phyloP scores from a whole-genome alignment of 64 coral and sea anemone genomes.

The Hydrozoanthus tunicans region DNA sequence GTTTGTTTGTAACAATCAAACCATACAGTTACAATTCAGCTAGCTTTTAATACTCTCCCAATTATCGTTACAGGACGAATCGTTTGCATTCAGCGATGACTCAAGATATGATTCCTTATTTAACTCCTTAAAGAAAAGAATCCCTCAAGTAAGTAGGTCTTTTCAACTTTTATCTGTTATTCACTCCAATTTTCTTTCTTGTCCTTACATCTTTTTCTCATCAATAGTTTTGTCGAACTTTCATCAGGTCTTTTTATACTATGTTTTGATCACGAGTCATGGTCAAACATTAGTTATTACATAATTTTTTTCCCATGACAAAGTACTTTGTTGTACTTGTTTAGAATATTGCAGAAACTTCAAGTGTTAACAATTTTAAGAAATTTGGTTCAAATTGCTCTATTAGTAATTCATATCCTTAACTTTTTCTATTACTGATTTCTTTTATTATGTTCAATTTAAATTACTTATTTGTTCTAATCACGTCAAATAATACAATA shows the following conservation, averaged over 20 bases:
- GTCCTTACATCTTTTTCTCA: background rate
- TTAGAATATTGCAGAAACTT: too few relatives aligned
- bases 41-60: background rate
- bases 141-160: constrained; percentile 62
- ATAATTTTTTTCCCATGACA: too few relatives aligned
- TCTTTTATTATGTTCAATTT: too few relatives aligned
- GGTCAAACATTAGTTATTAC: too few relatives aligned
- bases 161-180: background rate
- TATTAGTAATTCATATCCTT: too few relatives aligned
- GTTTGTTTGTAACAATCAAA: background rate
- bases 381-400: too few relatives aligned
- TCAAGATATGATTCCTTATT: constrained; percentile 64
- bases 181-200: background rate
- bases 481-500: too few relatives aligned
- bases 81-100: constrained; percentile 70
- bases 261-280: too few relatives aligned
- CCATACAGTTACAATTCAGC: background rate
- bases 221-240: background rate
- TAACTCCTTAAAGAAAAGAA: constrained; percentile 60
- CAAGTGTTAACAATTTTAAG: too few relatives aligned
- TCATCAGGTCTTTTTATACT: background rate
- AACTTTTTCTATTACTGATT: too few relatives aligned
- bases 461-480: too few relatives aligned
- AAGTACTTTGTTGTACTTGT: too few relatives aligned
- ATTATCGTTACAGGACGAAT: constrained; percentile 47